Base-by-base conservation (phyloP, 1,140 invertebrate genomes). In the Heliothis virescens region DNA sequence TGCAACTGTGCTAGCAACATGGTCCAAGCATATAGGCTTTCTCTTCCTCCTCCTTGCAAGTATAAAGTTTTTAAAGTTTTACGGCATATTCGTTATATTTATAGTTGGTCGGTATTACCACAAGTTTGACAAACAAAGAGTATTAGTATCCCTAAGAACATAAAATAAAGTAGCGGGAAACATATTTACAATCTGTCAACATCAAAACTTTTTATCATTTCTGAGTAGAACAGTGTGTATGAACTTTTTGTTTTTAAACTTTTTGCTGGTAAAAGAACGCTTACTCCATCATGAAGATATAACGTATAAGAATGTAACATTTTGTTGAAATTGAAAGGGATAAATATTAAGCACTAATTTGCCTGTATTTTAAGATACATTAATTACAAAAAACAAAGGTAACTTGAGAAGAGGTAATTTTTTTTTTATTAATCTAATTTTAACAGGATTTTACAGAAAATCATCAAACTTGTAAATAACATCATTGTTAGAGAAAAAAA, bases 121-220 rank as follows among this genome's bases (percentile, higher is more conserved):
- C 57, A 26, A 26, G 57, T 21, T 29, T 13, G 26, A 60, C 62
- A 16, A 11, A 21, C 62, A 9, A 47, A 41, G 62, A n/a, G 9
- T 1, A 21, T 67, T 52, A 21, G 50, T 13, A 10, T 26, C 10
- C 11, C 16, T 50, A 67, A 60, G 57, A 60, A 29, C 21, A 29
- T 29, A 13, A 26, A 29, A 60, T 29, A 60, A 10, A 21, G 10
- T 15, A 60, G 57, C 3, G 21, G 57, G 21, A 60, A 41, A 50
- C 52, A 10, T 34, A 71, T 72, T 55, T 53, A 55, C 50, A 55
- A 72, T 72, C 18, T 52, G n/a, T 72, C 52, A 55, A 72, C 52
- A 55, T 72, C 69, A 72, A 55, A 67, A 72, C 50, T 72, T 72
- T 72, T 72, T 69, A 52, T 69, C 47, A 69, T 48, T 26, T 69